These are phyloP conservation scores for Epizoanthus scotinus DNA, from an alignment of 92 coral and sea anemone genomes.

Conservation along the genomic window DNA sequence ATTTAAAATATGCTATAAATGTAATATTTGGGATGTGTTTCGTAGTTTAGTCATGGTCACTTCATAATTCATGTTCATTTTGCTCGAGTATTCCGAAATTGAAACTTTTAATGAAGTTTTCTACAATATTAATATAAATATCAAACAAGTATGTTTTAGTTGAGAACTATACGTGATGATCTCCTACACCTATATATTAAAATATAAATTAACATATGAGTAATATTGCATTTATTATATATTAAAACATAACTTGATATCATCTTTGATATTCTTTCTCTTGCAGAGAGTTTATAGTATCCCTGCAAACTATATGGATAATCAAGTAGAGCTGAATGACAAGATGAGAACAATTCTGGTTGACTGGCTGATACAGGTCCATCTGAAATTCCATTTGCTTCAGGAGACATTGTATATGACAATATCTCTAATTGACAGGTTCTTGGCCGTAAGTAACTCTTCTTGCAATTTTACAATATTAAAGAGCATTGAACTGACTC, in stretches of 20 bases:
- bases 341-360: conserved; percentile 87
- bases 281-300: conserved; percentile 68
- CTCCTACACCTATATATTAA: too few species aligned
- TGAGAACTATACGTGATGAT: too few species aligned
- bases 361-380: conserved; percentile 99
- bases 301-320: conserved; percentile 71
- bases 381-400: conserved; percentile 80
- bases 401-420: conserved; percentile 96
- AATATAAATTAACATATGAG: too few species aligned
- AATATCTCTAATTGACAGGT: conserved; percentile 85
- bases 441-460: conserved; percentile 71
- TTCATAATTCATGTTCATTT: neutral
- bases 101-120: neutral
- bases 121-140: too few species aligned
- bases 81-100: neutral
- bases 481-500: too few species aligned
- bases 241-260: too few species aligned
- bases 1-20: too few species aligned
- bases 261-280: neutral
- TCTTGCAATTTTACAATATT: too few species aligned
- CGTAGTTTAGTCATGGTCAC: too few species aligned
- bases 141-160: too few species aligned
- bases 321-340: conserved; percentile 68
- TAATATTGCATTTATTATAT: too few species aligned
- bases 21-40: too few species aligned